Conservation (phyloP, 2,113 vertebrate genomes). For the Pandion haliaetus region DNA sequence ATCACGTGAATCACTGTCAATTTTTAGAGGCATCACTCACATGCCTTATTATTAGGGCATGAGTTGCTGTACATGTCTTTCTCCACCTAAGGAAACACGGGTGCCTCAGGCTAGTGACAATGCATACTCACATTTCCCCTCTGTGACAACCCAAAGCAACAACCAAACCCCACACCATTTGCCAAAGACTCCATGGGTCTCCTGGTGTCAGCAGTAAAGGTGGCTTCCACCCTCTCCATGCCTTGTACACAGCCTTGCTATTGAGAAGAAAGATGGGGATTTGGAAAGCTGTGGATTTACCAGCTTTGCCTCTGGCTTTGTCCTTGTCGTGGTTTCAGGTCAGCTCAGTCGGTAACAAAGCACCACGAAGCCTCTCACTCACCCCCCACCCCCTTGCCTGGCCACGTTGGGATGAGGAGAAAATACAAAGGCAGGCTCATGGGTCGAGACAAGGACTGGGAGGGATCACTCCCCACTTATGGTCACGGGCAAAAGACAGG, state of each 20-base stretch:
- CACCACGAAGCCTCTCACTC: too few relatives aligned
- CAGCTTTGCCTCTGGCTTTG: neutral
- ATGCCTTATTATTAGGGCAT: neutral
- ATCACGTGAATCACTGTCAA: neutral
- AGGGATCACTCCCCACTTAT: too few relatives aligned
- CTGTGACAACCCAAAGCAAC: neutral
- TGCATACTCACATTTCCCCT: neutral
- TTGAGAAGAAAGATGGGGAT: neutral
- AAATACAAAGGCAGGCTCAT: too few relatives aligned
- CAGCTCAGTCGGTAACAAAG: too few relatives aligned
- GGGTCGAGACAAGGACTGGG: too few relatives aligned
- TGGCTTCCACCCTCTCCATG: neutral
- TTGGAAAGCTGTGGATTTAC: neutral
- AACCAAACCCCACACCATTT: neutral
- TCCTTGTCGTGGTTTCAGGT: too few relatives aligned
- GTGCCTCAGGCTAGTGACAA: neutral
- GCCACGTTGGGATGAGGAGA: too few relatives aligned
- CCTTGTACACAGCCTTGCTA: neutral
- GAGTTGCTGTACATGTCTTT: neutral
- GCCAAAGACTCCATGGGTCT: neutral
- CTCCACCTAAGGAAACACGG: rapidly evolving
- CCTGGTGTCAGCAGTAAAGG: neutral
- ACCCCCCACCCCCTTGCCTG: too few relatives aligned
- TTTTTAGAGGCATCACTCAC: neutral
- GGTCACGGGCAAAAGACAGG: too few relatives aligned